Evolutionary conservation across 2,888 invertebrate genomes (phyloP).

Genomic region (Esperia sulphurella): DNA sequence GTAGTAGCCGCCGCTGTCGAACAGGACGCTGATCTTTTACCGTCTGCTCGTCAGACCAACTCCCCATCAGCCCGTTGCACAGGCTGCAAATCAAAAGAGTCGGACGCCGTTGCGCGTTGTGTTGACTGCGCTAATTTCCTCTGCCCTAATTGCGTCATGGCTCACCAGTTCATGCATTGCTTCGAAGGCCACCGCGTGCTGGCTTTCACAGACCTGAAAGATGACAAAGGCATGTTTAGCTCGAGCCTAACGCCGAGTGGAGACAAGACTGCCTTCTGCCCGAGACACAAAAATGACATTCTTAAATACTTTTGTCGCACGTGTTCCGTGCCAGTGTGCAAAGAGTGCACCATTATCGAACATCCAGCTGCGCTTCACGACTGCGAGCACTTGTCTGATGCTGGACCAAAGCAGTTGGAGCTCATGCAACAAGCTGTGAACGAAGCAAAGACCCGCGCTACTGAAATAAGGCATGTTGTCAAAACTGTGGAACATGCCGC

Average conservation of each 20-base stretch:
- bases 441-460: slow-evolving; percentile 92
- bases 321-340: slow-evolving; percentile 95
- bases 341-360: slow-evolving; percentile 94
- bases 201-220: slow-evolving; percentile 82
- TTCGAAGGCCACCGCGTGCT: slow-evolving; percentile 97
- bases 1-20: slow-evolving; percentile 77
- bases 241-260: slow-evolving; percentile 77
- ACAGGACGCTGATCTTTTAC: slow-evolving; percentile 74
- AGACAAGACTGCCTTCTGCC: slow-evolving; percentile 86
- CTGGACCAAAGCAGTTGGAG: slow-evolving; percentile 89
- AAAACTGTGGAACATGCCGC: slow-evolving; percentile 93
- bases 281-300: slow-evolving; percentile 93
- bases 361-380: slow-evolving; percentile 91
- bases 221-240: slow-evolving; percentile 77
- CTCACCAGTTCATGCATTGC: slow-evolving; percentile 99
- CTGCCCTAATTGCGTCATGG: slow-evolving; percentile 98
- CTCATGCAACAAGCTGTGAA: slow-evolving; percentile 88
- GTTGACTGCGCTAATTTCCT: slow-evolving; percentile 97
- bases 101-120: slow-evolving; percentile 96
- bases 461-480: slow-evolving; percentile 90
- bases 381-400: slow-evolving; percentile 91
- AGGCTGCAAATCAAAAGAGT: slow-evolving; percentile 97
- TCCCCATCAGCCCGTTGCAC: slow-evolving; percentile 87
- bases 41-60: slow-evolving; percentile 63
- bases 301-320: slow-evolving; percentile 96